Conservation (phyloP, 2,888 invertebrate species). For the Pseudococcus jackbeardsleyi region DNA sequence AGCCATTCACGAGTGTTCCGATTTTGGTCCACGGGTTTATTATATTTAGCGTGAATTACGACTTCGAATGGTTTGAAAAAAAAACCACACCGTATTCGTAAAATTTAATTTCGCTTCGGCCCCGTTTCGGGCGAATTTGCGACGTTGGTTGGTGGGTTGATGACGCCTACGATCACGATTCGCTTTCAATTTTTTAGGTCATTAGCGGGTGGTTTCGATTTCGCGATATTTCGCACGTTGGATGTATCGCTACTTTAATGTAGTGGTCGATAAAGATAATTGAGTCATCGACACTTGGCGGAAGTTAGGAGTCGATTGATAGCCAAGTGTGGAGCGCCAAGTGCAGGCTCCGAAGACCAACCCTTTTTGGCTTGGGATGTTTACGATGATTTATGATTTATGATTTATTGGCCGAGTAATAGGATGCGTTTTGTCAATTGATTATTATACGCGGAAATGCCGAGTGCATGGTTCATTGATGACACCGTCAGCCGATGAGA, state of each 20-base stretch:
- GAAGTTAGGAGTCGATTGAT: not conserved
- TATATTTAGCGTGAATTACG: constrained; percentile 10
- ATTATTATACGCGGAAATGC: not conserved
- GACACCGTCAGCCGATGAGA: not conserved
- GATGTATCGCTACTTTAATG: not conserved
- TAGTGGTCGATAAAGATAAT: not conserved
- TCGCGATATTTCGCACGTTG: not conserved
- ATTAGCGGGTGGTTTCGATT: not conserved
- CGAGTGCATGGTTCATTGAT: not conserved
- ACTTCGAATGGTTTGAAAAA: not conserved
- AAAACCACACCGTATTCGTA: not conserved
- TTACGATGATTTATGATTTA: not conserved
- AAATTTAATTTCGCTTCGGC: not conserved
- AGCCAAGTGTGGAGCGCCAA: not conserved
- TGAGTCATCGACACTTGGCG: constrained; percentile 40
- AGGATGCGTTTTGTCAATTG: not conserved
- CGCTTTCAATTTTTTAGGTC: constrained; percentile 10
- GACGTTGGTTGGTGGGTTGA: not conserved
- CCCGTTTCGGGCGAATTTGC: not conserved
- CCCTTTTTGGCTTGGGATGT: not conserved
- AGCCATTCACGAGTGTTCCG: not conserved
- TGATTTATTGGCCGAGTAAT: not conserved
- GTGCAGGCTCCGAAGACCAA: not conserved
- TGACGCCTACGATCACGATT: not conserved
- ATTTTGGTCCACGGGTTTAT: not conserved